Base-by-base conservation (phyloP, 2,113 vertebrate species). In the Oxygymnocypris stewartii region DNA sequence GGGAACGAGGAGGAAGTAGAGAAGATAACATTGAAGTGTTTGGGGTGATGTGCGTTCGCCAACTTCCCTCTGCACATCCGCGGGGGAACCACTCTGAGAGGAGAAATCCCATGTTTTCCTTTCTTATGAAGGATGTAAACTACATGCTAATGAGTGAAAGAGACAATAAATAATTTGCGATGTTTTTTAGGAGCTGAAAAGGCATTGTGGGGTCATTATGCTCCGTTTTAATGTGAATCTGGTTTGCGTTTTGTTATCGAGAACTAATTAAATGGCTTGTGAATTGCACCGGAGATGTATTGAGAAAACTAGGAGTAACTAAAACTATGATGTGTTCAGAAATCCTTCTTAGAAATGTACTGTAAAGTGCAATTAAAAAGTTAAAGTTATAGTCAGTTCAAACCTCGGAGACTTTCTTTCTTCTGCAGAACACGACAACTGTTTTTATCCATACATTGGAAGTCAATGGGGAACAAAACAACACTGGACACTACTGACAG, bases 1-100 rank as follows among this genome's bases (percentile, higher is more conserved):
- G 82, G 82, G 69, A 75, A 54, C 35, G 69, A 59, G 82, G 67
- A 59, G 82, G 82, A 84, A 84, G 82, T 42, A 14, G 67, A 84
- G 82, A 84, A 84, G 82, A 84, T 73, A 84, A 84, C 82, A 44
- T 10, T 59, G 47, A 73, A 84, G 67, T 23, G 67, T 84, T 71
- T 51, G 82, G 82, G 67, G 67, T 73, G 82, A 84, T 74, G 69
- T 28, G 1, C 12, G 31, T 23, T 84, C 23, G 67, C 82, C 67
- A 84, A 84, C 69, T 42, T 84, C 82, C 51, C 82, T 63, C 69
- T 14, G 11, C 23, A n/a, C 6, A 71, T 51, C 47, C 81, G 25
- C 65, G 4, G 40, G 80, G 81, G 65, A 54, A 51, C 63, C 20
- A 28, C 65, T 71, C 81, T 23, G 28, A 59, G 82, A 84, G 47